phyloP scores from a whole-genome alignment of 2,888 invertebrate genomes.

The Rambutsinella grinnellia region DNA sequence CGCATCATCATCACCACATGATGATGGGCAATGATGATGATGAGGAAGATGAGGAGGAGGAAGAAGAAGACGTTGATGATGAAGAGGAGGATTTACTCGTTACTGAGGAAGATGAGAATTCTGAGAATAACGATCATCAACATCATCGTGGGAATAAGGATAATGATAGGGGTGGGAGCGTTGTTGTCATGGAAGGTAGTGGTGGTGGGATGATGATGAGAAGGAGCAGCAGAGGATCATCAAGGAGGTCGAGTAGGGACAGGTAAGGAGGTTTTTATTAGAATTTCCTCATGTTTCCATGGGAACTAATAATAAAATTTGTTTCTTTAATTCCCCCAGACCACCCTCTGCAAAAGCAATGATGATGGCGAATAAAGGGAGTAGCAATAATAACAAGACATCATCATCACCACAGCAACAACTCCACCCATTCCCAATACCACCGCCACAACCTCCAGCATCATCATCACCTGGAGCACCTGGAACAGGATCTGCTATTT shows the following conservation, averaged over 20 bases:
- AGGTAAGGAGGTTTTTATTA: too few species aligned
- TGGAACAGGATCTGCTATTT: conserved; percentile 81
- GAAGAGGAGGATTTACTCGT: conserved; percentile 72
- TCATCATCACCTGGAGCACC: not conserved
- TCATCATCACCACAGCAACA: not conserved
- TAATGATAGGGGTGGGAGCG: not conserved
- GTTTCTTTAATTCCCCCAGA: not conserved
- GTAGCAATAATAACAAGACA: not conserved
- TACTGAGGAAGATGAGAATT: conserved; percentile 71
- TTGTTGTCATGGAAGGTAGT: not conserved
- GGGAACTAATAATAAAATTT: not conserved
- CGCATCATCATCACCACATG: too few species aligned
- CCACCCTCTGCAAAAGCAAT: not conserved
- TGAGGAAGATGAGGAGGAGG: conserved; percentile 72
- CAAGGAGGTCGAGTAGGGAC: too few species aligned
- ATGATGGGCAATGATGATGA: conserved; percentile 70
- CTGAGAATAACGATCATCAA: too few species aligned
- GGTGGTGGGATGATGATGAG: not conserved
- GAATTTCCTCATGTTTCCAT: too few species aligned
- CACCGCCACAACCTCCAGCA: not conserved
- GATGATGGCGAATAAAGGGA: not conserved
- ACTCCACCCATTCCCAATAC: not conserved
- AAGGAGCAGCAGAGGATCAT: too few species aligned
- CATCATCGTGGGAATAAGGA: too few species aligned
- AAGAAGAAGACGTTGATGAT: conserved; percentile 74